Conservation (phyloP, 2,888 invertebrate species). For the Stomorhina lunata region DNA sequence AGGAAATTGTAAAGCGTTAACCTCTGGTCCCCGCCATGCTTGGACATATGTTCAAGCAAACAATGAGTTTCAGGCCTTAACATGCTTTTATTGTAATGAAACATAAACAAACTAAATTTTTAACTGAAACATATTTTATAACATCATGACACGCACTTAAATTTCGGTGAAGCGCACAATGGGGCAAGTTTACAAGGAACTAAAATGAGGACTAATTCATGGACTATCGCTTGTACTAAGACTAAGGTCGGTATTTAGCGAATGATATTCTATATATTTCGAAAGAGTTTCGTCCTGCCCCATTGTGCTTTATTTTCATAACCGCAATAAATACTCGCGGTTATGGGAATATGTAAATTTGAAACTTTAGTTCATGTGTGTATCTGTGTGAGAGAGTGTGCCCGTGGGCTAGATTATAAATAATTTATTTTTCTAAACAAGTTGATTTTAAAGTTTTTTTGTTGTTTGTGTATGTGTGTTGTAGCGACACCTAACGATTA, state of each 20-base stretch:
- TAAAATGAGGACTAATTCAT: no score
- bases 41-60: not conserved
- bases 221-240: no score
- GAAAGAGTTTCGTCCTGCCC: no score
- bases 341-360: not conserved
- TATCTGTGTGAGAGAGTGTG: not conserved
- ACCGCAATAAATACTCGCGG: no score
- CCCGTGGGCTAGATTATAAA: not conserved
- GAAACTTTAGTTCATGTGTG: not conserved
- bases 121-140: constrained; percentile 44
- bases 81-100: constrained; percentile 13
- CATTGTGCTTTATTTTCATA: no score
- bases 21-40: not conserved
- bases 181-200: no score
- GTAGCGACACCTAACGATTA: constrained; percentile 75
- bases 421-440: constrained; percentile 1
- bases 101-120: constrained; percentile 28
- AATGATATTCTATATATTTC: no score
- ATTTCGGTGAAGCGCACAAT: no score
- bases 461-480: constrained; percentile 55
- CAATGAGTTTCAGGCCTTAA: constrained; percentile 29
- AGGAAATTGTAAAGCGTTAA: constrained; percentile 57
- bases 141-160: constrained; percentile 50
- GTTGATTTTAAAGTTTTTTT: constrained; percentile 24
- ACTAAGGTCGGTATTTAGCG: no score